phyloP scores from a whole-genome alignment of 2,113 vertebrate genomes.

The Brienomyrus longianalis region DNA sequence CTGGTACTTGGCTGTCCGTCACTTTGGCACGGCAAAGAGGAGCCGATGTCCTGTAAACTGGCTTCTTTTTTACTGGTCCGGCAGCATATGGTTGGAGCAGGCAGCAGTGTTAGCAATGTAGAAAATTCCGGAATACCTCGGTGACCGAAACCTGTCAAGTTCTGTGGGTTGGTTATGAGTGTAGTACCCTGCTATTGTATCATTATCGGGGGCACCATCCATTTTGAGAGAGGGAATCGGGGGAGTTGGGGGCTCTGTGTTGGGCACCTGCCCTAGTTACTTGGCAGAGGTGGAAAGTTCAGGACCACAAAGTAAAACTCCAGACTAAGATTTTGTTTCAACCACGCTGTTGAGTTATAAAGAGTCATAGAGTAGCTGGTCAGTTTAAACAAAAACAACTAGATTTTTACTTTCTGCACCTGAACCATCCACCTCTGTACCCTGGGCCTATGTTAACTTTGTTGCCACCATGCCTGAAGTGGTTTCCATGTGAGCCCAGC shows the following conservation, averaged over 20 bases:
- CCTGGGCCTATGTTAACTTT: not conserved
- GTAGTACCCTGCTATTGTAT: not conserved
- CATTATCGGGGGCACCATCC: not conserved
- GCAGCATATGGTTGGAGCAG: constrained; percentile 49
- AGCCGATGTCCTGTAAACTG: constrained; percentile 51
- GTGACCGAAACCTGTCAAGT: not conserved
- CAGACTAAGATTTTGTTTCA: no score
- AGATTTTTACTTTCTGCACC: no score
- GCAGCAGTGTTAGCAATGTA: constrained; percentile 43
- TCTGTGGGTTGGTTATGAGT: not conserved
- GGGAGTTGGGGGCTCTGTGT: not conserved
- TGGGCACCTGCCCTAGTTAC: not conserved
- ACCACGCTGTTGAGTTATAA: no score
- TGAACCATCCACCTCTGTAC: not conserved
- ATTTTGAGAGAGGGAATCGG: not conserved
- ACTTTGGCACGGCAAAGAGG: constrained; percentile 52
- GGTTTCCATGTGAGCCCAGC: not conserved
- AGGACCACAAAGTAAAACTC: no score
- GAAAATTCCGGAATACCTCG: not conserved
- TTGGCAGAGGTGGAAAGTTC: no score
- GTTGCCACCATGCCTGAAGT: not conserved
- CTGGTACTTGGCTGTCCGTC: constrained; percentile 48
- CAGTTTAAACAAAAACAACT: no score
- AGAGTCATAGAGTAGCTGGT: no score
- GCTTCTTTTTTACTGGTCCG: constrained; percentile 44